A percentile compares a stretch with the other conserved stretches of the same genome.
These are phyloP conservation scores for Parnassius smintheus DNA, from an alignment of 2,888 invertebrate genomes.

Conservation along the genomic window DNA sequence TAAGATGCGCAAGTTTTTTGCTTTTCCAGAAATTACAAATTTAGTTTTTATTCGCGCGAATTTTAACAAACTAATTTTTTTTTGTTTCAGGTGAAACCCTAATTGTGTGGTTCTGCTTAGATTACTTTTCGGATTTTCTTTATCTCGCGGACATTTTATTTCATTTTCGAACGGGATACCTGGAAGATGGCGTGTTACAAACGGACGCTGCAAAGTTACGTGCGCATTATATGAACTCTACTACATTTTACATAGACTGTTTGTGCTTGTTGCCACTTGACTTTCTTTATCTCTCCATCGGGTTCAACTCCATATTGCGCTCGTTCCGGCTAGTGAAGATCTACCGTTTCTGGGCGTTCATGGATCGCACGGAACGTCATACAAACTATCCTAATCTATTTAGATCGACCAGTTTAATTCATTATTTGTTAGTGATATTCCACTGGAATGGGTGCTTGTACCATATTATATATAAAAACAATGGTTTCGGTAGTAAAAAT, in stretches of 20 bases:
- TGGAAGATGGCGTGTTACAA: constrained; percentile 98
- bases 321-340: constrained; percentile 98
- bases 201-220: constrained; percentile 96
- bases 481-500: constrained; percentile 95
- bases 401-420: constrained; percentile 94
- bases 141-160: constrained; percentile 98
- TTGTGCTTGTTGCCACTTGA: constrained; percentile 98
- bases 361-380: constrained; percentile 98
- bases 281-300: constrained; percentile 98
- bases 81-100: constrained; percentile 88
- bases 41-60: constrained; percentile 20
- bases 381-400: constrained; percentile 99
- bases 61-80: constrained; percentile 10
- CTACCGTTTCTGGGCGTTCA: constrained; percentile 98
- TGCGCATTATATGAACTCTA: constrained; percentile 98
- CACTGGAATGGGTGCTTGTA: constrained; percentile 99
- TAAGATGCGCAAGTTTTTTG: constrained; percentile 8
- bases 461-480: constrained; percentile 97
- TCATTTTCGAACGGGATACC: constrained; percentile 98
- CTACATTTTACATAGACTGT: constrained; percentile 99
- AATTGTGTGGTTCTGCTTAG: constrained; percentile 97
- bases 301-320: constrained; percentile 96
- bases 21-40: neutral
- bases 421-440: constrained; percentile 98
- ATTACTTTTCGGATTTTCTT: constrained; percentile 97